Percentiles rank a stretch among this genome's conserved stretches.
These are phyloP conservation scores for Pseudococcus longispinus DNA, from an alignment of 2,888 invertebrate species.

Conservation along the genomic window DNA sequence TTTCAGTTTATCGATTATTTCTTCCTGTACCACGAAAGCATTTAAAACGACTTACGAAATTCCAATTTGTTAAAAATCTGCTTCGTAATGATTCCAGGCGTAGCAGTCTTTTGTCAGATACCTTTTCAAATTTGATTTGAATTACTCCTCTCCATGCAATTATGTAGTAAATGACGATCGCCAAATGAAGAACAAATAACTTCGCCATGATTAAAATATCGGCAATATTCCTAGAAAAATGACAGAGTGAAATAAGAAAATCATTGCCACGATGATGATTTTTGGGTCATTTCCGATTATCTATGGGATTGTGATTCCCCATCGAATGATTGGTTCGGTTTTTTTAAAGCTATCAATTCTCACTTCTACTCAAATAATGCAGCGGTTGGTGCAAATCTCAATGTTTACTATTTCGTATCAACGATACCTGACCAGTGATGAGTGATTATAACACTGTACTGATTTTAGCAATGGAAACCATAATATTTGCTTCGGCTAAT, in stretches of 20 bases:
- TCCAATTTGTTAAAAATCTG: constrained; percentile 66
- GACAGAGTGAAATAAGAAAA: neutral
- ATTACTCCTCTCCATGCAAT: constrained; percentile 54
- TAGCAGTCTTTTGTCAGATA: constrained; percentile 6
- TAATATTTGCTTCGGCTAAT: too few species aligned
- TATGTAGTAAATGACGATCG: constrained; percentile 51
- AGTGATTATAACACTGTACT: too few species aligned
- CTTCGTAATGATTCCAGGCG: constrained; percentile 11
- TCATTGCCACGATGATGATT: neutral
- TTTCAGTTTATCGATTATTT: neutral
- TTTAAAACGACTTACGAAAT: constrained; percentile 64
- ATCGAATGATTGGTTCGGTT: too few species aligned
- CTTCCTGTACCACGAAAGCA: neutral
- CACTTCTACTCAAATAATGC: too few species aligned
- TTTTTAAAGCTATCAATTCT: too few species aligned
- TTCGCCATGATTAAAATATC: neutral
- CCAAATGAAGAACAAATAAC: constrained; percentile 49
- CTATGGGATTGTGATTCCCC: too few species aligned
- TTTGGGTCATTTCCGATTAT: too few species aligned
- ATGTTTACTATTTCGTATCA: too few species aligned
- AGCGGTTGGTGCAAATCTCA: too few species aligned
- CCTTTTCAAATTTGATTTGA: neutral
- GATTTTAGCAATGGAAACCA: too few species aligned
- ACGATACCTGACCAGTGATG: too few species aligned
- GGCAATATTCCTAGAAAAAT: neutral